A percentile compares a stretch with the other conserved stretches of the same genome.
Conservation (phyloP, 2,888 invertebrate genomes). For the Conistra vaccinii region DNA sequence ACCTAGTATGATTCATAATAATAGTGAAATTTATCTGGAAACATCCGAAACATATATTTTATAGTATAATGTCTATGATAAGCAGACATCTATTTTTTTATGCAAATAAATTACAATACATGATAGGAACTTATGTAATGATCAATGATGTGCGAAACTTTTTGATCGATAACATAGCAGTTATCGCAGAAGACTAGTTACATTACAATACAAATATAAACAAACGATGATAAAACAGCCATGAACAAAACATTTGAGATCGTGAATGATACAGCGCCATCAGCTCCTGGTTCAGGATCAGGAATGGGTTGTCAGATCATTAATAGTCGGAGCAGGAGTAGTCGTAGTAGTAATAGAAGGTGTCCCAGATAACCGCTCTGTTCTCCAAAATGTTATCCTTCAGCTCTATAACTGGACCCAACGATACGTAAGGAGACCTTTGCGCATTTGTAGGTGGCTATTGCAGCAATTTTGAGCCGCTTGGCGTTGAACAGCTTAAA, state of each 20-base stretch:
- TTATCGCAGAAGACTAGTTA: neutral
- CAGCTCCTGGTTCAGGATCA: neutral
- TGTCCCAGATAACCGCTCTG: slow-evolving; percentile 71
- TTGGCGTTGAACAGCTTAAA: slow-evolving; percentile 68
- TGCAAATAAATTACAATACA: neutral
- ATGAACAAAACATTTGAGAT: slow-evolving; percentile 29
- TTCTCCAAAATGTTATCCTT: slow-evolving; percentile 54
- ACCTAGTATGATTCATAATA: neutral
- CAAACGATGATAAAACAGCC: slow-evolving; percentile 13
- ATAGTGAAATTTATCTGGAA: neutral
- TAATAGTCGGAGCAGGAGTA: neutral
- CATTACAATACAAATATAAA: neutral
- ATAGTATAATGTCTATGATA: neutral
- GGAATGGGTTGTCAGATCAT: neutral
- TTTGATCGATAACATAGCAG: neutral
- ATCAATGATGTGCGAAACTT: neutral
- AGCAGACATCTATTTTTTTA: neutral
- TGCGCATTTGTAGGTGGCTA: slow-evolving; percentile 69
- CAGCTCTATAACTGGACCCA: slow-evolving; percentile 66
- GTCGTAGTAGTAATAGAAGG: slow-evolving; percentile 45
- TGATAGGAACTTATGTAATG: too few species aligned
- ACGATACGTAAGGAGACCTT: slow-evolving; percentile 70
- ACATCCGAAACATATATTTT: neutral
- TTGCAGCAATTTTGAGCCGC: slow-evolving; percentile 53
- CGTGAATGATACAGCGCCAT: slow-evolving; percentile 2